Evolutionary conservation across 2,113 vertebrate species (phyloP).

Genomic region (Nycticorax nycticorax): DNA sequence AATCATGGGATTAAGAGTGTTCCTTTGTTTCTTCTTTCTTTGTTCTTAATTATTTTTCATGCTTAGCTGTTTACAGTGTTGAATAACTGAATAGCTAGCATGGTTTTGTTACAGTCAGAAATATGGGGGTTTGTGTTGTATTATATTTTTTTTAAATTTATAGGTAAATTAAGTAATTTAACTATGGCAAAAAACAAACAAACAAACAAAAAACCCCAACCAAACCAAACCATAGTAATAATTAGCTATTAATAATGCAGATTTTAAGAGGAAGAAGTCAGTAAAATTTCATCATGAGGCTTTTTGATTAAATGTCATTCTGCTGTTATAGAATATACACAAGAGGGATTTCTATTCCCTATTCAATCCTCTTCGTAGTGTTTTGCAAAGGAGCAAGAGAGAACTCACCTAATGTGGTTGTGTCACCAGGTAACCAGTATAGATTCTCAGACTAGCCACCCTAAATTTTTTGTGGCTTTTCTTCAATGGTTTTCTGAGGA

Average conservation of each 20-base stretch:
- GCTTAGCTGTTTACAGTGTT: background rate
- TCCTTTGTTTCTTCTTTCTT: background rate
- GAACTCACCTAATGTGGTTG: background rate
- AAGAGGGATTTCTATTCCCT: background rate
- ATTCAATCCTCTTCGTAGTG: background rate
- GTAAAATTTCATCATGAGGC: background rate
- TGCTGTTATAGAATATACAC: background rate
- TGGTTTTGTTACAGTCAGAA: background rate
- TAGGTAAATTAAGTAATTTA: background rate
- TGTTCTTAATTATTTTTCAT: background rate
- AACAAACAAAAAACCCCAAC: too few species aligned
- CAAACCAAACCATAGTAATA: background rate
- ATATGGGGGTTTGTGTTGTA: rapidly evolving
- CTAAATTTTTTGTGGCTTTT: background rate
- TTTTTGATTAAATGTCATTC: background rate
- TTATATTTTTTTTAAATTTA: background rate
- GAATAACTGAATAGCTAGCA: background rate
- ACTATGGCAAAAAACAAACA: too few species aligned
- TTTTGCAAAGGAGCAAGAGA: background rate
- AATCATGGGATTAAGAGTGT: background rate
- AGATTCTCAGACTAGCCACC: background rate
- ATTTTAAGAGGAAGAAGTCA: background rate
- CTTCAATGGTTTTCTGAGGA: background rate
- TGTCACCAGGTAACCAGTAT: background rate
- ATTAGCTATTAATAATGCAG: background rate